Percentiles rank a stretch among this genome's conserved stretches.
phyloP scores from a whole-genome alignment of 2,113 vertebrate genomes.

The Lepus timidus region DNA sequence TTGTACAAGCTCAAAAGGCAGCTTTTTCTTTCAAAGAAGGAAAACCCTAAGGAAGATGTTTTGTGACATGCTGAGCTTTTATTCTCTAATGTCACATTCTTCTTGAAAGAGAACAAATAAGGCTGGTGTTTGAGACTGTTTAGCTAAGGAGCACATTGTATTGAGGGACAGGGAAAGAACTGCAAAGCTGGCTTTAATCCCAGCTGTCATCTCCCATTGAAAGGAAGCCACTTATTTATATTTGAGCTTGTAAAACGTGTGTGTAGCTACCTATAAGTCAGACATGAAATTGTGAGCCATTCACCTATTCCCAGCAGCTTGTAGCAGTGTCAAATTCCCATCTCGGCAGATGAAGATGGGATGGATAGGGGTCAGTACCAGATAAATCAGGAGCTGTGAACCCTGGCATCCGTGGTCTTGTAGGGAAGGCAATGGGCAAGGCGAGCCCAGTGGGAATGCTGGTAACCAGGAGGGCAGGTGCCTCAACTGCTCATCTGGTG shows the following conservation, averaged over 20 bases:
- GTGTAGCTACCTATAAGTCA: not conserved
- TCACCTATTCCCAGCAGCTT: not conserved
- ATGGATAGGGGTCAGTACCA: not conserved
- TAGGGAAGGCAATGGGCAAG: not conserved
- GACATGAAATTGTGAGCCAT: not conserved
- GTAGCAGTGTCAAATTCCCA: not conserved
- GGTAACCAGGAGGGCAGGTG: not conserved
- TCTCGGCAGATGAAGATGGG: not conserved
- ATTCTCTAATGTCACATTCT: not conserved
- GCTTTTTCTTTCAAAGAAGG: slow-evolving; percentile 45
- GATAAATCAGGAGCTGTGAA: not conserved
- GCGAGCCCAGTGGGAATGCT: not conserved
- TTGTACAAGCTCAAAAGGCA: slow-evolving; percentile 33
- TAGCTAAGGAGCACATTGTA: not conserved
- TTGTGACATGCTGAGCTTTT: slow-evolving; percentile 26
- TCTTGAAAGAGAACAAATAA: not conserved
- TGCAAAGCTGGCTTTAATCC: not conserved
- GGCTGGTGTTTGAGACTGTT: not conserved
- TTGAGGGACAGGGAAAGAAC: not conserved
- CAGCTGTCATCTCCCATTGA: not conserved
- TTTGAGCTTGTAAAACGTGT: not conserved
- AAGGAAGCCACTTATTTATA: slow-evolving; percentile 27
- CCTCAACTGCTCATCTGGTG: not conserved
- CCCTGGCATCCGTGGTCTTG: not conserved
- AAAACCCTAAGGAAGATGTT: slow-evolving; percentile 52